Conservation (phyloP, 2,797 vertebrate genomes). For the Silurus aristotelis region DNA sequence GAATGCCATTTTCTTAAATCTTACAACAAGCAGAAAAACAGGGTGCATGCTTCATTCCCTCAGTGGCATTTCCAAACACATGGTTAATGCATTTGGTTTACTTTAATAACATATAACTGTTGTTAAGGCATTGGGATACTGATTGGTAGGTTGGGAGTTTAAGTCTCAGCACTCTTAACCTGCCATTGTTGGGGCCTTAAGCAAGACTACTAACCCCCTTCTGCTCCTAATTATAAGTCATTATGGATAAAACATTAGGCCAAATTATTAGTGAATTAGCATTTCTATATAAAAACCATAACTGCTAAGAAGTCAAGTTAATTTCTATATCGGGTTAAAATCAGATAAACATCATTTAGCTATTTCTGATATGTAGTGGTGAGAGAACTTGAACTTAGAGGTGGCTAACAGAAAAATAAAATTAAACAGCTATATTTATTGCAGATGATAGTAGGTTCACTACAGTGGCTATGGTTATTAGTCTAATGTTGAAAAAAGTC, state of each 20-base stretch:
- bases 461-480: neutral
- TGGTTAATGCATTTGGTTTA: neutral
- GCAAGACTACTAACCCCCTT: neutral
- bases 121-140: neutral
- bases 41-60: neutral
- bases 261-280: neutral
- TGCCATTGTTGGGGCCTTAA: neutral
- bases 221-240: neutral
- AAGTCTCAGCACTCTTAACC: neutral
- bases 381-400: neutral
- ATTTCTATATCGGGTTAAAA: neutral
- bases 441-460: neutral
- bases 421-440: neutral
- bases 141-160: neutral
- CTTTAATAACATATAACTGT: neutral
- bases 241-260: neutral
- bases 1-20: neutral
- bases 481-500: neutral
- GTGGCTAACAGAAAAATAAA: neutral
- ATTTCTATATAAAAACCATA: neutral
- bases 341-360: no score
- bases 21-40: constrained; percentile 3
- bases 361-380: neutral
- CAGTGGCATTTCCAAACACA: neutral
- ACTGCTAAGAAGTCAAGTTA: neutral